These are phyloP conservation scores for Nothobranchius kuhntae DNA, from an alignment of 2,113 vertebrate genomes.

Conservation along the genomic window DNA sequence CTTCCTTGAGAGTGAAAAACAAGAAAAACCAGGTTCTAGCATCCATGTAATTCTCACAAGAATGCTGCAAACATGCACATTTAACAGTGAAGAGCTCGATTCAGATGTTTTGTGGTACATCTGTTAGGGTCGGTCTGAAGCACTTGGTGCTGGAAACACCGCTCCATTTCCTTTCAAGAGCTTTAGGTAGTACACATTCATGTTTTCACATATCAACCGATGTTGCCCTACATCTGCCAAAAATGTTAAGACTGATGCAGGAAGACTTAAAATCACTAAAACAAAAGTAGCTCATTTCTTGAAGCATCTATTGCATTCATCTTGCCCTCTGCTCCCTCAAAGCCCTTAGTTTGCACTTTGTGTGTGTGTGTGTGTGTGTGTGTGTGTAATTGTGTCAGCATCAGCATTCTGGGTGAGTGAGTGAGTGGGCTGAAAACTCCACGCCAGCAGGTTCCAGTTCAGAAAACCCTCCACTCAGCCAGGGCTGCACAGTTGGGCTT, in stretches of 20 bases:
- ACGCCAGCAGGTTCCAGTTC: slow-evolving; percentile 75
- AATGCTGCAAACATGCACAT: too few relatives aligned
- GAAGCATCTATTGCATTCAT: slow-evolving; percentile 11
- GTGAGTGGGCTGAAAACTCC: slow-evolving; percentile 69
- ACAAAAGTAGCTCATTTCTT: not conserved
- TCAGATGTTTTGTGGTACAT: too few relatives aligned
- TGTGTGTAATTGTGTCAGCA: slow-evolving; percentile 60
- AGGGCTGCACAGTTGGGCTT: slow-evolving; percentile 66
- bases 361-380: not conserved
- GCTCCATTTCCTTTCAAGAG: slow-evolving; percentile 72
- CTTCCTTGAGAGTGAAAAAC: too few relatives aligned
- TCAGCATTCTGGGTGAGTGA: slow-evolving; percentile 69
- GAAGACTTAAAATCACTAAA: too few relatives aligned
- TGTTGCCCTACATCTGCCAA: too few relatives aligned
- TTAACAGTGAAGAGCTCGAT: too few relatives aligned
- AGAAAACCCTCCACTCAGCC: slow-evolving; percentile 31
- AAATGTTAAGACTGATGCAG: too few relatives aligned
- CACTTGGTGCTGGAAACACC: slow-evolving; percentile 65
- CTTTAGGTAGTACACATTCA: not conserved
- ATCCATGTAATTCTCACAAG: too few relatives aligned
- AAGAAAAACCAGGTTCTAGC: too few relatives aligned
- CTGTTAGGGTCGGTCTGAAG: slow-evolving; percentile 30
- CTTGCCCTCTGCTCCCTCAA: slow-evolving; percentile 42
- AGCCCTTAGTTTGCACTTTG: slow-evolving; percentile 75
- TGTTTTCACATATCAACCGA: too few relatives aligned